phyloP scores from a whole-genome alignment of 2,797 vertebrate species.

The Onychomys arenicola region DNA sequence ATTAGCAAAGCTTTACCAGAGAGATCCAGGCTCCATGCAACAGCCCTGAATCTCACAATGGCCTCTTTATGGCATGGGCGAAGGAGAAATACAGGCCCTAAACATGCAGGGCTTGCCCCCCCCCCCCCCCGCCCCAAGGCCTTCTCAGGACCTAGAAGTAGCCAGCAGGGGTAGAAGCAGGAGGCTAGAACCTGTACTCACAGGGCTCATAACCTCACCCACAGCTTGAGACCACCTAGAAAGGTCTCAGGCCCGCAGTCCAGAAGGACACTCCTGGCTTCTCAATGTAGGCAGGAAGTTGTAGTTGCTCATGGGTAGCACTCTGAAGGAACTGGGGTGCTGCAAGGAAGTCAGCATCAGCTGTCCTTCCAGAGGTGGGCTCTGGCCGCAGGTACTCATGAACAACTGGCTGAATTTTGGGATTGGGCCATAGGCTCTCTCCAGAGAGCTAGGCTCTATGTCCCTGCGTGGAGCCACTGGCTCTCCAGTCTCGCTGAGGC shows the following conservation, averaged over 20 bases:
- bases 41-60: rapidly evolving
- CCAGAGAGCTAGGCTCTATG: background rate
- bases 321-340: no score
- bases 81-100: background rate
- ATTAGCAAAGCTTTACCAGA: rapidly evolving
- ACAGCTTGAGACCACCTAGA: background rate
- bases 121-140: no score
- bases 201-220: background rate
- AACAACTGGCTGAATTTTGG: background rate
- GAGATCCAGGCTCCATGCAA: background rate
- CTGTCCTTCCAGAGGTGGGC: background rate
- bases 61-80: no score
- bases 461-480: background rate
- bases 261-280: background rate
- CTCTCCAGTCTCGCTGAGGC: no score
- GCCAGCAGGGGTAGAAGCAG: background rate
- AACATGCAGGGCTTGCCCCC: background rate
- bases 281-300: background rate
- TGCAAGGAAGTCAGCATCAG: background rate
- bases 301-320: background rate
- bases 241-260: background rate
- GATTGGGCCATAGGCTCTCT: background rate
- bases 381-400: background rate
- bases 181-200: background rate
- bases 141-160: background rate